phyloP scores from a whole-genome alignment of 2,113 vertebrate genomes.

The Dolichallabes microphthalmus region DNA sequence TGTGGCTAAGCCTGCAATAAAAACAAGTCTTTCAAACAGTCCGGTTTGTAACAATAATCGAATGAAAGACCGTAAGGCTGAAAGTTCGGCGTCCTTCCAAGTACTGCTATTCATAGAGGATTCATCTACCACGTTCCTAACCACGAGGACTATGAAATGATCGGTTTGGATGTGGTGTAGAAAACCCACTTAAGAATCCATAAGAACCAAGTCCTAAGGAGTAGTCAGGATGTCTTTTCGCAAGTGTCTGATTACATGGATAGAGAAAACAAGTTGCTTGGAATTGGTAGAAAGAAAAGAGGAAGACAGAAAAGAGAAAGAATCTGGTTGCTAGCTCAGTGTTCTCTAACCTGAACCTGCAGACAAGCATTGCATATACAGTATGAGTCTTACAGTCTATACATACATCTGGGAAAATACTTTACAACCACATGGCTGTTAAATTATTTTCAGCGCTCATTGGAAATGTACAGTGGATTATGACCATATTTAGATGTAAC shows the following conservation, averaged over 20 bases:
- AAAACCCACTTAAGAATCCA: neutral
- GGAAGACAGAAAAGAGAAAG: neutral
- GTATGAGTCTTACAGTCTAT: constrained; percentile 5
- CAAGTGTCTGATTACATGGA: constrained; percentile 32
- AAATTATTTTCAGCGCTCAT: constrained; percentile 4
- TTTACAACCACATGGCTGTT: constrained; percentile 1
- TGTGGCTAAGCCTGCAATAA: neutral
- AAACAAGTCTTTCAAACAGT: constrained; percentile 9
- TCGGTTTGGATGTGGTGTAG: neutral
- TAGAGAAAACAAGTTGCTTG: neutral
- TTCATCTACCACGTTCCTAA: neutral
- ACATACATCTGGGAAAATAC: constrained; percentile 15
- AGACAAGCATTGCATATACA: neutral
- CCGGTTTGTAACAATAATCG: constrained; percentile 9
- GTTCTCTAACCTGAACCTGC: constrained; percentile 8
- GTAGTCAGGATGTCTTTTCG: constrained; percentile 29
- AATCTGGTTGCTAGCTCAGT: neutral
- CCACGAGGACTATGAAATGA: neutral
- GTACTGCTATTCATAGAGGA: neutral
- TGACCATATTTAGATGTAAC: constrained; percentile 5
- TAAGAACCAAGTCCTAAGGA: constrained; percentile 21
- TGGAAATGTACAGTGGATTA: constrained; percentile 2
- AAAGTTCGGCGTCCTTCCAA: constrained; percentile 1
- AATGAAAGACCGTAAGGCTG: neutral
- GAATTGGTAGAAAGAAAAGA: neutral